Base-by-base conservation (phyloP, 2,113 vertebrate genomes). In the Electrona antarctica region DNA sequence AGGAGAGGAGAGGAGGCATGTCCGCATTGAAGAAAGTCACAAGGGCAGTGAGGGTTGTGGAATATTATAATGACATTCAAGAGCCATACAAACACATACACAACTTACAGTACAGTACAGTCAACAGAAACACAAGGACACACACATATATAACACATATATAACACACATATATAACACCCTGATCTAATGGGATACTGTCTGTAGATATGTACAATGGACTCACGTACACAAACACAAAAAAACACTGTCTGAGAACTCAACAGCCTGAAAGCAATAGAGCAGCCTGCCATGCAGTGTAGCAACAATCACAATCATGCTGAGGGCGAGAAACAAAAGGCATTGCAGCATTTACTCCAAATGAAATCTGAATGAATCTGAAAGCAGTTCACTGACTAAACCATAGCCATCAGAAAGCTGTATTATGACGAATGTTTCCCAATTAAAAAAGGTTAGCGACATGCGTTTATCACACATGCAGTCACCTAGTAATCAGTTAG, bases 401-500 rank as follows among this genome's bases (percentile, higher is more conserved):
- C 51, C 67, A 8, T 0, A 49, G 51, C 50, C 3, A 59, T 41
- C 14, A 28, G 49, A 67, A 54, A 74, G 56, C 41, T 0, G 48
- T 63, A 11, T 73, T 50, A 56, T 1, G 49, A 21, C 21, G 21
- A 54, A 58, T 15, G 54, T 74, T 74, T 70, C 78, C 77, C 67
- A 71, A 7, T 69, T 77, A 57, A 59, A 61, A 71, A 48, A 73
- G 61, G 64, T 14, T 15, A 80, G 57, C 41, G 66, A 57, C 86
- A 77, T 87, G 85, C 83, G 67, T 29, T 47, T 61, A 64, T 67
- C 55, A 13, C 71, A 63, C 88, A 72, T 87, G 88, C 88, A 81
- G 3, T 48, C 62, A 57, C 66, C 15, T 55, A 55, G 33, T 41
- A 41, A 1, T 41, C 5, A 41, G 33, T 41, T 6, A 6, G 33